phyloP scores from a whole-genome alignment of 2,888 invertebrate genomes.

The Drosophila mimica region DNA sequence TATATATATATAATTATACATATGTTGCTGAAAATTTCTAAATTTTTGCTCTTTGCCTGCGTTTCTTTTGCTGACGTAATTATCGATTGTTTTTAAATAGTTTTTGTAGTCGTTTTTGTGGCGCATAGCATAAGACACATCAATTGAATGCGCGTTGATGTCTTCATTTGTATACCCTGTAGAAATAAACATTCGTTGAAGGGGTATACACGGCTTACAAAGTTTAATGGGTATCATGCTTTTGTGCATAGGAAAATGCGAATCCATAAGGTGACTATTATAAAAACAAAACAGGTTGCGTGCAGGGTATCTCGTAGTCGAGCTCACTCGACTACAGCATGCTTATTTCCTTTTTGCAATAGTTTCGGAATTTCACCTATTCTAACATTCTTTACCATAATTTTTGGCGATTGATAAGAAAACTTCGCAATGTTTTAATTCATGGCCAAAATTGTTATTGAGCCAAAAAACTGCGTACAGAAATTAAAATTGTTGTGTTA shows the following conservation, averaged over 20 bases:
- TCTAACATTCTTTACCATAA: not conserved
- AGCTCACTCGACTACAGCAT: not conserved
- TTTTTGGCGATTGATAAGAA: constrained; percentile 17
- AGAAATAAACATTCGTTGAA: not conserved
- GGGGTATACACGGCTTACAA: not conserved
- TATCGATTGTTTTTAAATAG: constrained; percentile 68
- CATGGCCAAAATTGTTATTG: constrained; percentile 20
- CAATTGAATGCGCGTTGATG: constrained; percentile 18
- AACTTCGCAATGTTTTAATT: constrained; percentile 19
- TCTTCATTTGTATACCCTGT: constrained; percentile 20
- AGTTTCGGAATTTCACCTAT: not conserved
- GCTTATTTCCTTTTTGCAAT: not conserved
- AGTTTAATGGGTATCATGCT: not conserved
- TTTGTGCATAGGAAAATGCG: too few species aligned
- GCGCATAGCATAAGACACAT: constrained; percentile 18
- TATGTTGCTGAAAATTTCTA: constrained; percentile 6
- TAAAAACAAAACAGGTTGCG: not conserved
- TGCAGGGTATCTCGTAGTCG: constrained; percentile 5
- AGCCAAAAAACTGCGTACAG: not conserved
- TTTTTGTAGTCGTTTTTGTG: constrained; percentile 17
- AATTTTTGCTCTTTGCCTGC: constrained; percentile 18
- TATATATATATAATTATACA: not conserved
- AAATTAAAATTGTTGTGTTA: constrained; percentile 31
- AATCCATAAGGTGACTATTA: not conserved
- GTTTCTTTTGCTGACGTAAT: constrained; percentile 64